Conservation (phyloP, 2,797 vertebrate genomes). For the Forpus xanthops region DNA sequence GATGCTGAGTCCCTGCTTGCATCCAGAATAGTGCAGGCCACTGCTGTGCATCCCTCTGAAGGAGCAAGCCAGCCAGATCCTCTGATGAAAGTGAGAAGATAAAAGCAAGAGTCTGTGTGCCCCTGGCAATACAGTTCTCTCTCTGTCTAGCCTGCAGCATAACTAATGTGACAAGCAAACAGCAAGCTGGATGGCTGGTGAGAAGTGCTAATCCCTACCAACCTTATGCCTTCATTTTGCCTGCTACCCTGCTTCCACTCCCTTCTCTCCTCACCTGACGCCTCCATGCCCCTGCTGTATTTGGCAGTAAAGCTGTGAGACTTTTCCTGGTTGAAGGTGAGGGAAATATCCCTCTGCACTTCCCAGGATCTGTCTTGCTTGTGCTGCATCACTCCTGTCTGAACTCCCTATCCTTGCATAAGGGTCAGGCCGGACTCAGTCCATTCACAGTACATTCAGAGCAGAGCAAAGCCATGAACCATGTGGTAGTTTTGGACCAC, state of each 20-base stretch:
- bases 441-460: neutral
- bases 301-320: neutral
- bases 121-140: neutral
- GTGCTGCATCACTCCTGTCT: fast-evolving
- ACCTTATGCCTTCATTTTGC: neutral
- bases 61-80: neutral
- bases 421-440: neutral
- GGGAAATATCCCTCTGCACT: neutral
- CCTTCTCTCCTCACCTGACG: neutral
- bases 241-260: neutral
- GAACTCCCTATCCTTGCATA: neutral
- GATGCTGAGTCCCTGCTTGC: neutral
- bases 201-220: neutral
- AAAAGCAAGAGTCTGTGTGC: neutral
- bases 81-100: neutral
- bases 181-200: neutral
- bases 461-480: neutral
- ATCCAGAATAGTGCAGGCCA: neutral
- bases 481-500: neutral
- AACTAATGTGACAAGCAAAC: neutral
- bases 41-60: neutral
- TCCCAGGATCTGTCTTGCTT: neutral
- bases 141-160: neutral
- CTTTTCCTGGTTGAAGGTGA: neutral
- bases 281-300: neutral